Evolutionary conservation across 2,888 invertebrate species (phyloP).

Genomic region (Lingula anatina): DNA sequence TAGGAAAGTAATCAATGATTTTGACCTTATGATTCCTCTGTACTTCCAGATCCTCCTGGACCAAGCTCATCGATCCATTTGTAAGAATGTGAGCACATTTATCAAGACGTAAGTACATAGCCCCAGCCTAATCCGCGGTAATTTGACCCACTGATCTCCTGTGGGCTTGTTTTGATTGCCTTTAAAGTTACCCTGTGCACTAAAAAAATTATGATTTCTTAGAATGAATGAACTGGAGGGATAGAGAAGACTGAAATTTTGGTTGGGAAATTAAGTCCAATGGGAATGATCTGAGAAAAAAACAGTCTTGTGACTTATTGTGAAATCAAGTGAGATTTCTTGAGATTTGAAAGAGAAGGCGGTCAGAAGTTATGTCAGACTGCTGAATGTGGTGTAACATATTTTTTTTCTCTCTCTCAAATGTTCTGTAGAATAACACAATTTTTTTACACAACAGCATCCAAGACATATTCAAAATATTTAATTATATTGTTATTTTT

Average conservation of each 20-base stretch:
- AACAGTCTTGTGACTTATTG: too few species aligned
- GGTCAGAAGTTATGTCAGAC: too few species aligned
- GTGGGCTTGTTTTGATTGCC: background rate
- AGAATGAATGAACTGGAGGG: background rate
- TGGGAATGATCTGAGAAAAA: too few species aligned
- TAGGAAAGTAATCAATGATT: background rate
- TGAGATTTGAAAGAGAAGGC: too few species aligned
- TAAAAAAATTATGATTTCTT: background rate
- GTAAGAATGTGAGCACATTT: constrained; percentile 84
- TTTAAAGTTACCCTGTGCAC: background rate
- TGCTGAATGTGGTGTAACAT: too few species aligned
- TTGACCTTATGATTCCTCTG: background rate
- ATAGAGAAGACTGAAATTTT: background rate
- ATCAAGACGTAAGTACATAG: constrained; percentile 71
- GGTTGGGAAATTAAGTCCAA: background rate
- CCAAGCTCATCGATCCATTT: constrained; percentile 84
- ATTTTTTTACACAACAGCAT: background rate
- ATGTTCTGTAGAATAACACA: background rate
- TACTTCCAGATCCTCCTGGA: constrained; percentile 69
- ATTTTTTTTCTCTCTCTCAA: too few species aligned
- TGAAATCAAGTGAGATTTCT: too few species aligned
- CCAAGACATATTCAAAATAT: background rate
- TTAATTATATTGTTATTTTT: too few species aligned
- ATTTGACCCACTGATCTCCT: background rate
- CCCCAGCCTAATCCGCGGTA: background rate